Base-by-base conservation (phyloP, 2,113 vertebrate genomes). In the Corydoras maculifer region DNA sequence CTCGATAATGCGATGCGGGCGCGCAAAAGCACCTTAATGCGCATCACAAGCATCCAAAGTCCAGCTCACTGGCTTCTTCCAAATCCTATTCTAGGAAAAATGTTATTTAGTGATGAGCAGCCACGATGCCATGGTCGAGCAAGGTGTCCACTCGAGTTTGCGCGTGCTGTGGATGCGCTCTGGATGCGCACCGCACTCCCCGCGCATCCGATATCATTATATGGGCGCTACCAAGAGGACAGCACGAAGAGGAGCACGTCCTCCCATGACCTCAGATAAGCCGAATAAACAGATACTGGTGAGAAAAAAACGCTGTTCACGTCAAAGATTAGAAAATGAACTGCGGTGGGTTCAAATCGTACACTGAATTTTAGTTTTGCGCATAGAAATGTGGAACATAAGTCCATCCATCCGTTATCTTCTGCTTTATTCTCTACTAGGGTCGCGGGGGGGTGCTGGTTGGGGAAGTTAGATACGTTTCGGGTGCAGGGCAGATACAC, bases 211-310 rank as follows among this genome's bases (percentile, higher is more conserved):
- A 49, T 58, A 32, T 58, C 32, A 58, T 72, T n/a, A 64, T n/a
- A 29, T 58, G 61, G 69, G 53, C 69, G 61, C 61, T 29, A 55
- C 69, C 57, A 72, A 54, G 69, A 72, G 50, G 18, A 72, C 6
- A 14, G 14, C 30, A 55, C 12, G 13, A 9, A 29, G 12, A 72
- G 50, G 30, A 63, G 2, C 49, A 64, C 61, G 53, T n/a, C 61
- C 32, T 55, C 30, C 10, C 8, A 71, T 71, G 9, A 8, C 18
- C 32, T 58, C 15, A 48, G 11, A 29, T 14, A 25, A 15, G 48
- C 6, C 9, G 9, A n/a, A 62, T 4, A 62, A 14, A 15, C 13
- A 12, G 29, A 25, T 25, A 25, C 18, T 25, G 18, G 18, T 25
- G 18, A 25, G 18, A 25, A 2, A 25, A 25, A 25, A 25, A 25